These are phyloP conservation scores for Lutraria lutraria DNA, from an alignment of 2,888 invertebrate species.

Conservation along the genomic window DNA sequence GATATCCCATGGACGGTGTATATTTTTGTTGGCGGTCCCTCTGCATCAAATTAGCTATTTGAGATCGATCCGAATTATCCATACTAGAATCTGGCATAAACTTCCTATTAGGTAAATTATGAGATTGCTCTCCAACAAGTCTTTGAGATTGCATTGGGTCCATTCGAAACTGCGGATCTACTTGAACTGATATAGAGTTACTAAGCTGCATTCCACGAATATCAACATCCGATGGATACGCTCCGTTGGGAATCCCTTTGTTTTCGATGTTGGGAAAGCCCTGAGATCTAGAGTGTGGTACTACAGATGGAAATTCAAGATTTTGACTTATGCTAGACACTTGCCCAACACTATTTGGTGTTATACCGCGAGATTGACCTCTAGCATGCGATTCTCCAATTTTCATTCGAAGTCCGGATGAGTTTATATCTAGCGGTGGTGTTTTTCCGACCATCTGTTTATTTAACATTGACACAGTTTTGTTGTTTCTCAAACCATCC, in stretches of 20 bases:
- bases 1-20: background rate
- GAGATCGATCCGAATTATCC: conserved; percentile 1
- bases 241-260: background rate
- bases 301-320: background rate
- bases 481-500: background rate
- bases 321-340: background rate
- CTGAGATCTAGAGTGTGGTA: background rate
- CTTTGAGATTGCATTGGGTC: conserved; percentile 8
- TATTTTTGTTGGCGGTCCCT: background rate
- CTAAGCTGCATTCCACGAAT: background rate
- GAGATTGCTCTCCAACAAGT: background rate
- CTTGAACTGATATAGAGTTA: background rate
- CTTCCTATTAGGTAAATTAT: background rate
- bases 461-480: background rate
- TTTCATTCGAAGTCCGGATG: background rate
- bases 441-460: background rate
- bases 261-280: background rate
- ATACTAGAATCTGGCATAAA: background rate
- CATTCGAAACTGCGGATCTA: background rate
- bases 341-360: background rate
- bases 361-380: background rate
- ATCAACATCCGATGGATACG: background rate
- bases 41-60: background rate
- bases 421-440: background rate
- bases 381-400: background rate